A percentile compares a stretch with the other conserved stretches of the same genome.
Conservation (phyloP, 2,888 invertebrate species). For the Drosophila paracracens region DNA sequence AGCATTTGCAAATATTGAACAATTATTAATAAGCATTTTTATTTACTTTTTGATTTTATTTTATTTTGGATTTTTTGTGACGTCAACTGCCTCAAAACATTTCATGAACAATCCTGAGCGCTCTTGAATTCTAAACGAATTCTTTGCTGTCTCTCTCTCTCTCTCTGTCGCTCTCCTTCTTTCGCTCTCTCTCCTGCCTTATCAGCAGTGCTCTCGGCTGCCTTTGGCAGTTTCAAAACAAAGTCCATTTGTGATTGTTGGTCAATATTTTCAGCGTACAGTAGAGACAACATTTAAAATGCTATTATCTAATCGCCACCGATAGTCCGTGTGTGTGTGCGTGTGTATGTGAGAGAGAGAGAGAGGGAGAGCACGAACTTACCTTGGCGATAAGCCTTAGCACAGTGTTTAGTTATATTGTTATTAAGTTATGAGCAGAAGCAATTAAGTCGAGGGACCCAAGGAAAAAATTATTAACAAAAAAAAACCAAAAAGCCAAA, state of each 20-base stretch:
- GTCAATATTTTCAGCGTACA: slow-evolving; percentile 68
- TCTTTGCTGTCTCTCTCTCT: slow-evolving; percentile 1
- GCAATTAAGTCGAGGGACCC: slow-evolving; percentile 53
- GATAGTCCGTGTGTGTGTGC: slow-evolving; percentile 9
- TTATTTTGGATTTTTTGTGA: background rate
- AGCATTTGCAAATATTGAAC: background rate
- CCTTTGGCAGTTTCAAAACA: slow-evolving; percentile 64
- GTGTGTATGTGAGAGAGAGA: slow-evolving; percentile 5
- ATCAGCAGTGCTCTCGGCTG: slow-evolving; percentile 8
- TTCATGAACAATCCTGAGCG: slow-evolving; percentile 12
- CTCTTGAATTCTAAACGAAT: background rate
- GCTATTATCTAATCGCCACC: slow-evolving; percentile 69
- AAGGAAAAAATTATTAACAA: slow-evolving; percentile 8
- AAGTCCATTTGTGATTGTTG: slow-evolving; percentile 72
- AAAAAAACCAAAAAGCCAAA: background rate
- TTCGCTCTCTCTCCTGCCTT: background rate
- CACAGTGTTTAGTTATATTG: slow-evolving; percentile 56
- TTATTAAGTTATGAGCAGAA: slow-evolving; percentile 53
- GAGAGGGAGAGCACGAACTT: slow-evolving; percentile 31
- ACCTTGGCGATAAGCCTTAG: slow-evolving; percentile 66
- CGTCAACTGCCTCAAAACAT: slow-evolving; percentile 1
- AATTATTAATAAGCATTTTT: background rate
- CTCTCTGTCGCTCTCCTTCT: background rate
- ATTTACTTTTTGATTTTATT: background rate
- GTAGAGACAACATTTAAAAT: slow-evolving; percentile 74